phyloP scores from a whole-genome alignment of 2,888 invertebrate species.

The Archips crataeganus region DNA sequence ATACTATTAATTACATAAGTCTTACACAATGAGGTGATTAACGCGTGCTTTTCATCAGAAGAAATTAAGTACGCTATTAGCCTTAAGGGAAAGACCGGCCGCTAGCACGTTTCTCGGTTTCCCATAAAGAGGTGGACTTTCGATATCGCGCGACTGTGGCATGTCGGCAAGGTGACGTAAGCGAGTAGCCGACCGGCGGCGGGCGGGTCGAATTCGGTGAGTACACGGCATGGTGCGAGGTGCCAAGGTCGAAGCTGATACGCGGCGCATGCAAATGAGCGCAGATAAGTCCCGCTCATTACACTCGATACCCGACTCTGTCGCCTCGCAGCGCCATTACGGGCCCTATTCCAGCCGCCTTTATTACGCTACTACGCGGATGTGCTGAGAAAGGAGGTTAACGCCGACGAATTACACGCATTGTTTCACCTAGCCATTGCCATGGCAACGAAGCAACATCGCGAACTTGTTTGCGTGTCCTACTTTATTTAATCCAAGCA shows the following conservation, averaged over 20 bases:
- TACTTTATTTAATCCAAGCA: conserved; percentile 24
- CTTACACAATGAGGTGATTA: conserved; percentile 26
- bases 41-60: background rate
- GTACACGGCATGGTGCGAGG: conserved; percentile 69
- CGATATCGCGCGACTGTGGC: conserved; percentile 50
- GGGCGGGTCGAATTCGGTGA: conserved; percentile 56
- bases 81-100: conserved; percentile 30
- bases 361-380: conserved; percentile 75
- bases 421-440: conserved; percentile 75
- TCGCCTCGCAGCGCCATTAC: conserved; percentile 69
- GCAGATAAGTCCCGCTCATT: conserved; percentile 81
- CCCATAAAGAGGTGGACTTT: conserved; percentile 51
- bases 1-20: background rate
- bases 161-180: conserved; percentile 57
- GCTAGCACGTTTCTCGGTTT: conserved; percentile 43
- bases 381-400: conserved; percentile 80
- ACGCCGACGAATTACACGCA: conserved; percentile 77
- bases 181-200: conserved; percentile 49
- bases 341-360: conserved; percentile 70
- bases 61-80: background rate
- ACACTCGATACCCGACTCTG: conserved; percentile 70
- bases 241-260: conserved; percentile 81
- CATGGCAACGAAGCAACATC: conserved; percentile 68
- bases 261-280: conserved; percentile 80
- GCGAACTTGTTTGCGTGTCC: conserved; percentile 50